Evolutionary conservation across 53 echinoderm and acorn worm genomes (phyloP).

Genomic region (Arbacia lixula): DNA sequence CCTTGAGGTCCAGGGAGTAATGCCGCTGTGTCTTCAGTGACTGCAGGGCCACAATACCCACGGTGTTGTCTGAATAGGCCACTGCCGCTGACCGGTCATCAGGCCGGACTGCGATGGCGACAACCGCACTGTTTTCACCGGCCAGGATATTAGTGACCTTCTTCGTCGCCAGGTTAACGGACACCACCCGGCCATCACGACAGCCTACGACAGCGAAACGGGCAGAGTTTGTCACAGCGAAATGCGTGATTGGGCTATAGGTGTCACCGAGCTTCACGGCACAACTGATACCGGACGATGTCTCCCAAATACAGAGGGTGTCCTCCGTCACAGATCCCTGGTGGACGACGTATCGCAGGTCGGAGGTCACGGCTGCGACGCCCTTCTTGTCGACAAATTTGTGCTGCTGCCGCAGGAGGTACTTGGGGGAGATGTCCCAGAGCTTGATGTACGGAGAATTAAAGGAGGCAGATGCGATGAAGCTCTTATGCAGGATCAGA

Average conservation of each 20-base stretch:
- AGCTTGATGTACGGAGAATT: conserved; percentile 92
- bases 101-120: conserved; percentile 11
- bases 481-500: conserved; percentile 64
- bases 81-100: conserved; percentile 38
- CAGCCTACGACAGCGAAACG: conserved; percentile 34
- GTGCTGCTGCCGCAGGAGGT: conserved; percentile 60
- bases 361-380: conserved; percentile 66
- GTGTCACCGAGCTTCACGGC: neutral
- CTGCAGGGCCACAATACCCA: neutral
- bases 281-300: conserved; percentile 23
- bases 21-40: conserved; percentile 45
- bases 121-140: neutral
- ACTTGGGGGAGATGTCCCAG: conserved; percentile 87
- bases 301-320: conserved; percentile 66
- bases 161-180: neutral
- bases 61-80: conserved; percentile 6
- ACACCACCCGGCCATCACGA: conserved; percentile 4
- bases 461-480: conserved; percentile 86
- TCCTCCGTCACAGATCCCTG: conserved; percentile 16
- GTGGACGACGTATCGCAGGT: conserved; percentile 55
- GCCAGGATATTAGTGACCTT: conserved; percentile 10
- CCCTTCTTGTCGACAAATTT: conserved; percentile 71
- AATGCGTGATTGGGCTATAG: neutral
- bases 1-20: conserved; percentile 35
- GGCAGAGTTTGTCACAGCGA: conserved; percentile 7